Base-by-base conservation (phyloP, 2,113 vertebrate species). In the Microcebus lehilahytsara region DNA sequence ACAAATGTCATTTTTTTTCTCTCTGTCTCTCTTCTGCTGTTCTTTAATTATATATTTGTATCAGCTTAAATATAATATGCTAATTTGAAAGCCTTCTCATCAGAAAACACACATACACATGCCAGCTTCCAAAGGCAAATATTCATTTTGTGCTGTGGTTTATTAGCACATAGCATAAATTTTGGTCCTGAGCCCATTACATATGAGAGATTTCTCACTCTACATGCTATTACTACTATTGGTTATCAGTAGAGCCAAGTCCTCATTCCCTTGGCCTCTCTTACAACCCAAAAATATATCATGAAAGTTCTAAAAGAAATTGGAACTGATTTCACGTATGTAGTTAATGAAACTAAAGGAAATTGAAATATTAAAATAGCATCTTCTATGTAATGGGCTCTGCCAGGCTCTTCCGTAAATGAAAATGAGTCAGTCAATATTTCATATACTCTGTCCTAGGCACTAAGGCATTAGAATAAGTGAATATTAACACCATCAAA, bases 331-430 rank as follows among this genome's bases (percentile, higher is more conserved):
- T 90, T 94, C 16, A 75, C 9, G 42, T 72, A 22, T 49, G 25
- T 66, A 83, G 13, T 96, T 60, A 96, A 19, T 89, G 62, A 84
- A 93, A 93, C 17, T 85, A 62, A 87, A 92, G 78, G 11, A 81
- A 89, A 95, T 37, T 49, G 13, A 81, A 91, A 64, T 85, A 93
- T 34, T 89, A 75, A 95, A 91, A 81, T 32, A 92, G 49, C 1
- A 58, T 9, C 12, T 66, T 78, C 49, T 42, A 19, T 42, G 10
- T 85, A 83, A 93, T 69, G 14, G 22, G 30, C 27, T 95, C 25
- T 80, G 14, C 10, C 14, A 8, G 66, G 27, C 14, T 91, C n/a
- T 67, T 93, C n/a, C 30, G 16, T 42, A 83, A 78, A 51, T 84
- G 5, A 79, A 62, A 95, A 17, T 19, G 9, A 95, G 66, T 51